Conservation (phyloP, 2,113 vertebrate species). For the Apteryx owenii region DNA sequence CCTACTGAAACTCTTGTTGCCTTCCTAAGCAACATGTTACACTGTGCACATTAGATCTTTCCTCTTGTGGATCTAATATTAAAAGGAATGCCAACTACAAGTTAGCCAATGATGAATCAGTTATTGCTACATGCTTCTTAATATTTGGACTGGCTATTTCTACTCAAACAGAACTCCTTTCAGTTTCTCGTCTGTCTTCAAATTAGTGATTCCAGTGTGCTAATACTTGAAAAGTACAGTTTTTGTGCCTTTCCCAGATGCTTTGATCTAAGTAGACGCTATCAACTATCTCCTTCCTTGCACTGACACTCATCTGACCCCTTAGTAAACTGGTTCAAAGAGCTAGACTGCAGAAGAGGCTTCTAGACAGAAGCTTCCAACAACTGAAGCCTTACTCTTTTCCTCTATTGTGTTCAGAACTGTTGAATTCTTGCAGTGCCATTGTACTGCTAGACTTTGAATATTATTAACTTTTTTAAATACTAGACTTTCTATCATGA, state of each 20-base stretch:
- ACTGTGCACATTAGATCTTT: not conserved
- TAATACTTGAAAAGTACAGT: not conserved
- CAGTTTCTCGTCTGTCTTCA: not conserved
- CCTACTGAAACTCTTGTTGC: not conserved
- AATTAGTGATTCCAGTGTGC: not conserved
- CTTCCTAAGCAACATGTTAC: not conserved
- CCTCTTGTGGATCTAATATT: not conserved
- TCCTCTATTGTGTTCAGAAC: not conserved
- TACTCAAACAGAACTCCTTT: not conserved
- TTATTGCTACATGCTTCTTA: not conserved
- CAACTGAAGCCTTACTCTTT: not conserved
- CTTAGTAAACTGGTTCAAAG: not conserved
- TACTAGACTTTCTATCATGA: not conserved
- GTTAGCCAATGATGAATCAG: not conserved
- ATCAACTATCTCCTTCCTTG: accelerated
- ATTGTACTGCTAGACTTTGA: not conserved
- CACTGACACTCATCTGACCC: not conserved
- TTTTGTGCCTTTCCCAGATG: not conserved
- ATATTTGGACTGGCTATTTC: not conserved
- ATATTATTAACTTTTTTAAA: not conserved
- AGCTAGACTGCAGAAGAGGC: not conserved
- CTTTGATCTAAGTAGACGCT: not conserved
- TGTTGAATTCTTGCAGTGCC: not conserved
- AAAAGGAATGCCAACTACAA: not conserved
- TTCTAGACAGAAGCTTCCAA: not conserved